phyloP scores from a whole-genome alignment of 2,888 invertebrate genomes.

The Miltochrista miniata region DNA sequence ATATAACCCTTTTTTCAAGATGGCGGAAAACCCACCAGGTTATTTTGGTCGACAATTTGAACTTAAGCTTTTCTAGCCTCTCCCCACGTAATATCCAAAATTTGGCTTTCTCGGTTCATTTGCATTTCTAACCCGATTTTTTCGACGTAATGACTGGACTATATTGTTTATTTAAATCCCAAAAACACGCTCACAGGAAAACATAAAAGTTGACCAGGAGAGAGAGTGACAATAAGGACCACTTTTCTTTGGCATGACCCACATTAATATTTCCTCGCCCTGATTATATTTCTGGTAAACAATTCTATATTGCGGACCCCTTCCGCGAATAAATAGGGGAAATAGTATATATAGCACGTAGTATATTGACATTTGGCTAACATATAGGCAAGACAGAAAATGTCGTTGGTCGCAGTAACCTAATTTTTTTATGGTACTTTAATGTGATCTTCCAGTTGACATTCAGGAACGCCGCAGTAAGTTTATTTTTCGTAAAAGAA shows the following conservation, averaged over 20 bases:
- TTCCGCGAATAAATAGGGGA: neutral
- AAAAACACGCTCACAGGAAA: too few relatives aligned
- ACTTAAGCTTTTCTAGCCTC: too few relatives aligned
- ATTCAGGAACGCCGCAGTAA: constrained; percentile 20
- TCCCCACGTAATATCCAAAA: too few relatives aligned
- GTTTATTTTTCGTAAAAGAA: constrained; percentile 33
- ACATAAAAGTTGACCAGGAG: too few relatives aligned
- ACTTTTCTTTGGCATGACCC: neutral
- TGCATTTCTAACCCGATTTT: too few relatives aligned
- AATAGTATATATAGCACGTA: neutral
- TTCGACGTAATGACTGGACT: too few relatives aligned
- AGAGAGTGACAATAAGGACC: neutral
- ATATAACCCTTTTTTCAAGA: too few relatives aligned
- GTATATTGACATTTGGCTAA: constrained; percentile 33
- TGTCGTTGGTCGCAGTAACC: constrained; percentile 29
- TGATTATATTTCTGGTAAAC: neutral
- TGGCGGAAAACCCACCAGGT: too few relatives aligned
- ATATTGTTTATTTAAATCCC: too few relatives aligned
- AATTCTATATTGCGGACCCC: neutral
- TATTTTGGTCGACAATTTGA: too few relatives aligned
- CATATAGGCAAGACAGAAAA: constrained; percentile 34
- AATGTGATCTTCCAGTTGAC: constrained; percentile 26
- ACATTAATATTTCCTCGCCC: neutral
- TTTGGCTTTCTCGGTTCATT: too few relatives aligned
- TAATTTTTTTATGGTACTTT: constrained; percentile 29